Evolutionary conservation across 1,140 invertebrate species (phyloP).

Genomic region (Caerostris extrusa): DNA sequence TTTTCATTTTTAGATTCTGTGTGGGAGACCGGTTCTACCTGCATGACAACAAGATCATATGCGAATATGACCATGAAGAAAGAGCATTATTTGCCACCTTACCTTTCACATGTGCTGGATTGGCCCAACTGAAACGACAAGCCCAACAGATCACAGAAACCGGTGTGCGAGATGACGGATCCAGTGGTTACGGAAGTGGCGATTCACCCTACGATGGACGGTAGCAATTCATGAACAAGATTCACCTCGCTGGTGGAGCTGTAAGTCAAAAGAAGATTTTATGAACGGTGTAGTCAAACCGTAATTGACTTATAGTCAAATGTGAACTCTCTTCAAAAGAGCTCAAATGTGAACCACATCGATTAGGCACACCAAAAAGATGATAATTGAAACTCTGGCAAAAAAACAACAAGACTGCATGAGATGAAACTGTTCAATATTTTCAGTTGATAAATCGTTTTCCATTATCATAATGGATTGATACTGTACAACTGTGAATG

Average conservation of each 20-base stretch:
- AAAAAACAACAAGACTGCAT: too few relatives aligned
- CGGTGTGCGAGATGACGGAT: constrained; percentile 77
- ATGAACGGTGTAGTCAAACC: constrained; percentile 8
- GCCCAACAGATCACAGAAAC: constrained; percentile 61
- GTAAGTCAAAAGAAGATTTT: constrained; percentile 9
- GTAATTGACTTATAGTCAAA: background rate
- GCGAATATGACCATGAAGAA: constrained; percentile 96
- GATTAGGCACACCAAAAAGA: too few relatives aligned
- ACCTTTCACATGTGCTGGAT: constrained; percentile 90
- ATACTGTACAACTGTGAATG: too few relatives aligned
- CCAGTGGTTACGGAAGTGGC: constrained; percentile 79
- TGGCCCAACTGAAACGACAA: constrained; percentile 78
- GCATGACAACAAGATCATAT: constrained; percentile 96
- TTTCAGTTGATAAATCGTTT: too few relatives aligned
- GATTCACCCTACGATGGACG: constrained; percentile 79
- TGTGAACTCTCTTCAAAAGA: background rate
- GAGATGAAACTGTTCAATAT: too few relatives aligned
- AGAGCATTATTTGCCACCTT: constrained; percentile 92
- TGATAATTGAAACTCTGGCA: too few relatives aligned
- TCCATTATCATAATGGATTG: too few relatives aligned
- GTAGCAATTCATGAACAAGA: constrained; percentile 72
- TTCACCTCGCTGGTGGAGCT: background rate
- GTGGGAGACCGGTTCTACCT: constrained; percentile 96
- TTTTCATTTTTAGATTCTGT: constrained; percentile 89
- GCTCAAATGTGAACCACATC: too few relatives aligned